Percentiles rank a stretch among this genome's conserved stretches.
These are phyloP conservation scores for Tetragnatha versicolor DNA, from an alignment of 1,140 invertebrate species.

Conservation along the genomic window DNA sequence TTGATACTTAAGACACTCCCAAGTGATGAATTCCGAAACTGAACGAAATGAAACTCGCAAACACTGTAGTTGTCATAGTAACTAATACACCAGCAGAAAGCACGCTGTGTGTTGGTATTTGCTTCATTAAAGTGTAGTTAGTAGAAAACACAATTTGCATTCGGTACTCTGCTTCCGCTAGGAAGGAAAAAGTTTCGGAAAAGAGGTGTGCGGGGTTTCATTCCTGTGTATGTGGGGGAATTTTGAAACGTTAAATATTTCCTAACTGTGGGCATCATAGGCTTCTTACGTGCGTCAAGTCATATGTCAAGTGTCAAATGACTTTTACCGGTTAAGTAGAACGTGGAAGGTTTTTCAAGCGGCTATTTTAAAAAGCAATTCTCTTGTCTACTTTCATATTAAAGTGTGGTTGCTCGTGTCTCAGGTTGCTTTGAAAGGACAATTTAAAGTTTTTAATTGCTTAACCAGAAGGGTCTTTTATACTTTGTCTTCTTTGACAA, in stretches of 20 bases:
- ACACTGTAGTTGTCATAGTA: constrained; percentile 5
- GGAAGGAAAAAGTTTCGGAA: background rate
- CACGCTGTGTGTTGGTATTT: background rate
- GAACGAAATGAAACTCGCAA: background rate
- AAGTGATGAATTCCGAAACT: background rate
- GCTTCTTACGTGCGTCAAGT: constrained; percentile 2
- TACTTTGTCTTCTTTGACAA: no score
- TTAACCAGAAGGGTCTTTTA: no score
- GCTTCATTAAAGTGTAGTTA: background rate
- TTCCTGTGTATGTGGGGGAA: background rate
- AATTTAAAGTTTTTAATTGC: no score
- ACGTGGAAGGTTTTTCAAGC: constrained; percentile 3
- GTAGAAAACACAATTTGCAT: constrained; percentile 8
- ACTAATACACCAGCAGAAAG: background rate
- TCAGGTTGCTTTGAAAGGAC: no score
- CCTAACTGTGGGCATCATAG: background rate
- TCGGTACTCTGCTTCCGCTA: background rate
- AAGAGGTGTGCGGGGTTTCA: background rate
- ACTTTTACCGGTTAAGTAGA: background rate
- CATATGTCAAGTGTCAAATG: constrained; percentile 11
- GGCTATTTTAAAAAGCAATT: no score
- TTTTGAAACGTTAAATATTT: constrained; percentile 2
- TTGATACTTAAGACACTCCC: no score
- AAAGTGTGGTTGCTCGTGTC: no score
- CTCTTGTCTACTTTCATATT: no score